These are phyloP conservation scores for Andrena bicolor DNA, from an alignment of 2,888 invertebrate species.

Conservation along the genomic window DNA sequence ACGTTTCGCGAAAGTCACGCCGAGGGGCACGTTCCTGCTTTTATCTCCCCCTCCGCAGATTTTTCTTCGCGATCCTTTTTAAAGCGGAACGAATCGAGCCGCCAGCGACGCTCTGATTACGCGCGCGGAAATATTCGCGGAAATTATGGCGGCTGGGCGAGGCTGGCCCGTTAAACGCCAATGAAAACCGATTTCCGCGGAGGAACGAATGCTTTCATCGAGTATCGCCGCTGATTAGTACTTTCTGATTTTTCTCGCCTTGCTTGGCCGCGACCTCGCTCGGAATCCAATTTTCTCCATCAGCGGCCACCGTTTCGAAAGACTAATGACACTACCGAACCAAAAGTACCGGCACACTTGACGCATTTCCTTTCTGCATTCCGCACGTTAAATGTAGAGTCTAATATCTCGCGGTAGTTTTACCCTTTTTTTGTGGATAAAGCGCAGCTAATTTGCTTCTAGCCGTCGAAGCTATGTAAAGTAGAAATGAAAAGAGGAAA, in stretches of 20 bases:
- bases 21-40: background rate
- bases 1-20: slow-evolving; percentile 16
- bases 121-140: slow-evolving; percentile 46
- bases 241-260: slow-evolving; percentile 1
- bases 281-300: slow-evolving; percentile 17
- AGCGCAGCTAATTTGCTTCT: too few species aligned
- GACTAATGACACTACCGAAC: background rate
- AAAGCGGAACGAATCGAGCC: slow-evolving; percentile 39
- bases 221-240: slow-evolving; percentile 29
- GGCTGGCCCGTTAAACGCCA: slow-evolving; percentile 35
- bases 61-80: slow-evolving; percentile 14
- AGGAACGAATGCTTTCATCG: slow-evolving; percentile 10
- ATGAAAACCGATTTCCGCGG: slow-evolving; percentile 46
- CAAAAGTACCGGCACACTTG: too few species aligned
- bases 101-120: slow-evolving; percentile 24
- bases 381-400: too few species aligned
- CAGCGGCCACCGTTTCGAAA: background rate
- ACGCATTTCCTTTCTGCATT: too few species aligned
- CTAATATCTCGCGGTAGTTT: too few species aligned
- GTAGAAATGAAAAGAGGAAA: too few species aligned
- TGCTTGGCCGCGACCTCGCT: background rate
- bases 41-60: background rate
- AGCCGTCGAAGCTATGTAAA: too few species aligned
- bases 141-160: slow-evolving; percentile 34
- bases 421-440: too few species aligned